Evolutionary conservation across 2,888 invertebrate species (phyloP), one percentile per base, ranked within the genome.

Genomic region (Lapara coniferarum): DNA sequence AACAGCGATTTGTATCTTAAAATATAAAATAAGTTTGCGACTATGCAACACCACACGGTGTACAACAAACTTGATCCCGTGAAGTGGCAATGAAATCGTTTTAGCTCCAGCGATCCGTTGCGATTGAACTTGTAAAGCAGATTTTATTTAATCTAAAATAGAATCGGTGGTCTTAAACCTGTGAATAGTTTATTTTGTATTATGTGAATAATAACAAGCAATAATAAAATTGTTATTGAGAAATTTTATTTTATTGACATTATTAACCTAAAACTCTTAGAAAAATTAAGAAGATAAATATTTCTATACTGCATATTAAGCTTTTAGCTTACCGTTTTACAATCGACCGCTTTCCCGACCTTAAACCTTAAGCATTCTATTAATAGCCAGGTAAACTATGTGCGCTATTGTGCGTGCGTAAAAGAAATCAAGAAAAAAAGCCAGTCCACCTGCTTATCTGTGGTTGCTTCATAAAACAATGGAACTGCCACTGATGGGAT

Each of bases 171-270:
- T 92, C 92, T 89, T 91, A 89, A 88, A 93, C 86, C 94, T 95
- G 95, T 95, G 95, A 94, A 95, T 95, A 95, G 94, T 95, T 95
- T 95, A 95, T 95, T 95, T 95, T 95, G 95, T 95, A 95, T 95
- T 94, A 94, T 95, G 95, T 95, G 95, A 95, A 95, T 95, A 94
- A 92, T 95, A 94, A 94, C 94, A 88, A 95, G 95, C 95, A 95
- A 95, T 95, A 95, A 95, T 93, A 92, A 94, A 94, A 94, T 95
- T 95, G 95, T 95, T 95, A 95, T 92, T 88, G 85, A 90, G 87
- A 79, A 81, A 78, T 82, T 87, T 81, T 80, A 77, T 85, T 84
- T 85, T 73, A 76, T 66, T 77, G 58, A 10, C 68, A 25, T 2
- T n/a, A 70, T 53, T 58, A 19, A 46, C 67, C 52, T 51, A 56